Evolutionary conservation across 2,888 invertebrate genomes (phyloP).

Genomic region (Hyposoter didymator): DNA sequence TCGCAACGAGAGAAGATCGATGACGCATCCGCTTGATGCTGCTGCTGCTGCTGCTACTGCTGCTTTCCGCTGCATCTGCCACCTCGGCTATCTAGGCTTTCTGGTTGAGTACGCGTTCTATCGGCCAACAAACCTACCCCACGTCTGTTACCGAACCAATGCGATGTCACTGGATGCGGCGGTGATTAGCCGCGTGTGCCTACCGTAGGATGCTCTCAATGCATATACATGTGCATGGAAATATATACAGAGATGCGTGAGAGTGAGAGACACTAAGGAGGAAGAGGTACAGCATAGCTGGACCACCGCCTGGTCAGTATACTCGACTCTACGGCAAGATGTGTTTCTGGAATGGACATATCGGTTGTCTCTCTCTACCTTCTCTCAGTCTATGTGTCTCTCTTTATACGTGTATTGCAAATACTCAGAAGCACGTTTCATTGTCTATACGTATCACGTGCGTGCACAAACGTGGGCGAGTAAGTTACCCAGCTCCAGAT

Average conservation of each 20-base stretch:
- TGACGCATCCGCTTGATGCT: constrained; percentile 68
- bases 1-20: constrained; percentile 71
- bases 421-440: not conserved
- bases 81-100: constrained; percentile 70
- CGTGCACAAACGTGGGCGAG: not conserved
- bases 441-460: not conserved
- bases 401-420: not conserved
- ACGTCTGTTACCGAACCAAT: constrained; percentile 75
- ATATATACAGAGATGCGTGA: not conserved
- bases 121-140: constrained; percentile 65
- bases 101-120: constrained; percentile 69
- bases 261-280: constrained; percentile 11
- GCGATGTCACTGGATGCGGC: constrained; percentile 73
- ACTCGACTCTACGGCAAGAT: constrained; percentile 59
- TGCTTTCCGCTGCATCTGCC: constrained; percentile 71
- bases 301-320: constrained; percentile 53
- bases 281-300: constrained; percentile 37
- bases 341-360: constrained; percentile 65
- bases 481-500: not conserved
- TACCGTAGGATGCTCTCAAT: constrained; percentile 49
- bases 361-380: constrained; percentile 37
- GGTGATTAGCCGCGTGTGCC: constrained; percentile 69
- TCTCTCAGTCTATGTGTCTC: not conserved
- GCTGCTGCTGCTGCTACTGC: constrained; percentile 61
- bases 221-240: not conserved